Evolutionary conservation across 2,113 vertebrate genomes (phyloP).

Genomic region (Leptosomus discolor): DNA sequence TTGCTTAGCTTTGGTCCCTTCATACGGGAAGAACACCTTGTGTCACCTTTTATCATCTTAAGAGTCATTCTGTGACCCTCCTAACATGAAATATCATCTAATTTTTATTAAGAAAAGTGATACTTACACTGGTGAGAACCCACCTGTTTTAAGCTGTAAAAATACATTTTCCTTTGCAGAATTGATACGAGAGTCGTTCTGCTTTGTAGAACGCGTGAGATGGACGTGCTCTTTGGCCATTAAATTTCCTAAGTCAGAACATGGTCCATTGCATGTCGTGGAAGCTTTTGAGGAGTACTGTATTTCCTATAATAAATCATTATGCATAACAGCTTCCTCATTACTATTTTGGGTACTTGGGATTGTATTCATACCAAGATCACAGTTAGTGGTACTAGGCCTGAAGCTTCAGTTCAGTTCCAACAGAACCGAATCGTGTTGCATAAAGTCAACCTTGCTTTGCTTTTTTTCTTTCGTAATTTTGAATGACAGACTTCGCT

Average conservation of each 20-base stretch:
- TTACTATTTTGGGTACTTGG: slow-evolving; percentile 27
- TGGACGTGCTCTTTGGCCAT: background rate
- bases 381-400: slow-evolving; percentile 17
- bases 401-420: slow-evolving; percentile 22
- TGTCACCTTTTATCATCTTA: background rate
- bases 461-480: slow-evolving; percentile 32
- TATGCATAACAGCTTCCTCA: background rate
- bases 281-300: background rate
- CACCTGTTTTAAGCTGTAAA: background rate
- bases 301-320: background rate
- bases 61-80: background rate
- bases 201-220: background rate
- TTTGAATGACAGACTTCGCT: slow-evolving; percentile 59
- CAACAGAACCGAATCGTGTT: slow-evolving; percentile 18
- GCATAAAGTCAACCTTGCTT: slow-evolving; percentile 26
- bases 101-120: background rate
- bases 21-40: background rate
- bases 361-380: slow-evolving; percentile 50
- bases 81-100: background rate
- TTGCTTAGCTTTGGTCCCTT: background rate
- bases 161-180: background rate
- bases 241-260: background rate
- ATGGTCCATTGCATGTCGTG: background rate
- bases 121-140: background rate
- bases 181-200: background rate